Percentiles rank a stretch among this genome's conserved stretches.
These are phyloP conservation scores for Tylochromis polylepis DNA, from an alignment of 2,113 vertebrate species.

Conservation along the genomic window DNA sequence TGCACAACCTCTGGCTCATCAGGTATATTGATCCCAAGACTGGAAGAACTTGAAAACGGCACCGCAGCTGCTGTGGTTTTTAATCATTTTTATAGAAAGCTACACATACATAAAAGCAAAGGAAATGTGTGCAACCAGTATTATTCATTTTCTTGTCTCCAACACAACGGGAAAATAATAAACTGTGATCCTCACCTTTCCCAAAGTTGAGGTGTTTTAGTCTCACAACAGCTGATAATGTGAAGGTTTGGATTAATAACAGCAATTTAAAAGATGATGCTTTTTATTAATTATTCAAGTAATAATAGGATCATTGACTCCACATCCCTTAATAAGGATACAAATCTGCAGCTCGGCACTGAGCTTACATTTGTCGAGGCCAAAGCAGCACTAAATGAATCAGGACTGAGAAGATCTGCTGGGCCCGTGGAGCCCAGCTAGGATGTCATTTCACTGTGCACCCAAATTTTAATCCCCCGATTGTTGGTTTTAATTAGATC, in stretches of 20 bases:
- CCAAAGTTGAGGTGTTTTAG: background rate
- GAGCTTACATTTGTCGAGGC: background rate
- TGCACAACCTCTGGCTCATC: background rate
- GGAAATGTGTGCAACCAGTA: background rate
- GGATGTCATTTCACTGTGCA: background rate
- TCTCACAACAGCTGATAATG: background rate
- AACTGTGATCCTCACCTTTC: background rate
- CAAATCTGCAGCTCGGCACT: background rate
- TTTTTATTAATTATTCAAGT: background rate
- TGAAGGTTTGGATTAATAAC: background rate
- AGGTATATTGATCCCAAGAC: background rate
- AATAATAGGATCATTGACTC: background rate
- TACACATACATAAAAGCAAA: background rate
- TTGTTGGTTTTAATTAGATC: background rate
- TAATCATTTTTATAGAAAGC: background rate
- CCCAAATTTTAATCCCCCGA: background rate
- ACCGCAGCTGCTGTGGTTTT: background rate
- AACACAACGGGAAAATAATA: background rate
- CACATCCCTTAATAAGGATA: background rate
- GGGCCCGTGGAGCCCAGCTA: background rate
- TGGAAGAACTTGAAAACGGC: background rate
- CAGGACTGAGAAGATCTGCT: background rate
- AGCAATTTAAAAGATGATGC: background rate
- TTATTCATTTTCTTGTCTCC: background rate
- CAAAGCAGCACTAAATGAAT: background rate